phyloP scores from a whole-genome alignment of 2,888 invertebrate species.

The Drosophila fulvimacula region DNA sequence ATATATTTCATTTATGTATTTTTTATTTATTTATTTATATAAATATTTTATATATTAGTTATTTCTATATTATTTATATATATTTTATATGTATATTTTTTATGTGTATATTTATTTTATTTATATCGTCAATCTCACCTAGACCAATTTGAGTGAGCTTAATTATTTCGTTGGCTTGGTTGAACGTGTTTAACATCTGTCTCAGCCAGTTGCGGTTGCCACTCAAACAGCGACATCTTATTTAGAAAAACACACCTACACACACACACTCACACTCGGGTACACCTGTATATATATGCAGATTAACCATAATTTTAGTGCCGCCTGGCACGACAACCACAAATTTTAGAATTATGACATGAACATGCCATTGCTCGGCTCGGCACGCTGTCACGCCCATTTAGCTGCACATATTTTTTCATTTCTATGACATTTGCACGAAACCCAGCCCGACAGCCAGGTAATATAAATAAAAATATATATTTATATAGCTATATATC shows the following conservation, averaged over 20 bases:
- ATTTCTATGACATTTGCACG: constrained; percentile 49
- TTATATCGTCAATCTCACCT: not conserved
- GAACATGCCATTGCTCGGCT: constrained; percentile 41
- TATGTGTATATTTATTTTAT: not conserved
- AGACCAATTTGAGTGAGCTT: not conserved
- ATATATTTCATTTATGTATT: too few species aligned
- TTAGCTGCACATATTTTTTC: constrained; percentile 50
- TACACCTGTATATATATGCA: constrained; percentile 11
- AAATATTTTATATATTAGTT: not conserved
- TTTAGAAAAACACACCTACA: constrained; percentile 5
- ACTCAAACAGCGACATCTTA: constrained; percentile 20
- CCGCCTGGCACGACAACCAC: constrained; percentile 60
- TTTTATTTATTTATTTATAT: not conserved
- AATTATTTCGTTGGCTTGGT: constrained; percentile 8
- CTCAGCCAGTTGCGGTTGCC: constrained; percentile 35
- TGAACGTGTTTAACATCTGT: constrained; percentile 26
- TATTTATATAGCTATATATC: not conserved
- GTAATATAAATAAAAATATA: constrained; percentile 34
- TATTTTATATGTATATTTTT: not conserved
- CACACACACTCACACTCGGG: constrained; percentile 3
- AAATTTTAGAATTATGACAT: constrained; percentile 72
- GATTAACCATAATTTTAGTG: constrained; percentile 54
- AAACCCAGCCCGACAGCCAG: constrained; percentile 17
- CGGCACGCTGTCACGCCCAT: constrained; percentile 41
- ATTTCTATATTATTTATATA: not conserved